Evolutionary conservation across 2,888 invertebrate genomes (phyloP), one percentile per base, ranked within the genome.

Genomic region (Stenichneumon culpator): DNA sequence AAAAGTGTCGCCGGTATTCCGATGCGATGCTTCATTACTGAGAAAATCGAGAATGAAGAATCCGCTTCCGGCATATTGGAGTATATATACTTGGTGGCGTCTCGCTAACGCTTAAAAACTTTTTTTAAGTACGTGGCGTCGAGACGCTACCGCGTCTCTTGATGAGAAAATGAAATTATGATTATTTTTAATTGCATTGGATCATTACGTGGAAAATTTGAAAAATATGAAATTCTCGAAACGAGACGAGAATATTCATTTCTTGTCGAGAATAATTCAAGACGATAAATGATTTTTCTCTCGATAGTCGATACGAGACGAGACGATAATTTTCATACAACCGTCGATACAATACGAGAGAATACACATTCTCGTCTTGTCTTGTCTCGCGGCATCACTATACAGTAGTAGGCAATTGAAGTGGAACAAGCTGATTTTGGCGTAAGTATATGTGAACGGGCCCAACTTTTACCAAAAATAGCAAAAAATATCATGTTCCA

Each of bases 181-280:
- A 39, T 39, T 39, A 9, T 9, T 50, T n/a, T 50, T 50, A 50
- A 16, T n/a, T 50, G 50, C 50, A 50, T 50, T 50, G 16, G 50
- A 50, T 50, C 50, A 50, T 50, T 50, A 14, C n/a, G 50, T 50
- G 14, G 14, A 63, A 25, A 63, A 14, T 32, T 63, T 25, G 22
- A 63, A 63, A 63, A 63, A 63, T 63, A 16, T 25, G 63, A 63
- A 63, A 63, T 63, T 25, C 63, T 63, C 63, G 63, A 32, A 63
- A 14, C 63, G 63, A 63, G 63, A 63, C 63, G 63, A 63, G 63
- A 63, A 22, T 2, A 63, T 63, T 63, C 16, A 16, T 63, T 16
- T 63, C 63, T 63, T 63, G 25, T 63, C 63, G 63, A 63, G 63
- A 63, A 63, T 28, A 63, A 63, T 63, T 22, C 63, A 25, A 63